Base-by-base conservation (phyloP, 2,888 invertebrate genomes). In the Morpho helenor region DNA sequence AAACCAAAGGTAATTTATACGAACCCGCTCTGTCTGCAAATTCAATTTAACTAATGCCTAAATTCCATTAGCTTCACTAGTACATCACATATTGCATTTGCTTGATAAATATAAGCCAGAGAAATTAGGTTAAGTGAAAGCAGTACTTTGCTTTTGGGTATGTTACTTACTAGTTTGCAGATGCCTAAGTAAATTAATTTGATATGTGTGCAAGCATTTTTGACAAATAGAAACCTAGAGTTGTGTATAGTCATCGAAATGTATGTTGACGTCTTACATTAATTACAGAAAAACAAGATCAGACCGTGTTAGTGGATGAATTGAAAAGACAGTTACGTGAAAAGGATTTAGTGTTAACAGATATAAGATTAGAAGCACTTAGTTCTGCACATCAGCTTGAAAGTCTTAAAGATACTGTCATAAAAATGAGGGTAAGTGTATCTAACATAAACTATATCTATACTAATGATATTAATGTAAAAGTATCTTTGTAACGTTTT, bases 331-430 rank as follows among this genome's bases (percentile, higher is more conserved):
- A 99, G 79, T 91, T 99, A 52, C 92, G 98, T 44, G 98, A 99
- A 76, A 99, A 99, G 82, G 99, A 99, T 84, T 93, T 98, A 77
- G 97, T 98, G 61, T 91, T 99, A 66, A 99, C 99, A 2, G 99
- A 99, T 81, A 98, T 99, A 62, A 92, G 99, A 65, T 91, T 99
- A 65, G 99, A 99, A 84, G 99, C 99, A 7, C 91, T 99, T 42
- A 98, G 98, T 69, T 98, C 98, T 0, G 99, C 99, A 4, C 98
- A 99, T 83, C 99, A 99, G 82, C 91, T 99, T 57, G 99, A 99
- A 82, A 98, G 97, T 69, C 92, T 99, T 22, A 96, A 98, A 80
- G 99, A 99, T 77, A 97, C 98, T 53, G 97, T 99, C 76, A 97
- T 96, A 83, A 97, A 97, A 87, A 98, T 99, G 97, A 95, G 98